Evolutionary conservation across 2,113 vertebrate species (phyloP).

Genomic region (Oreochromis tanganicae): DNA sequence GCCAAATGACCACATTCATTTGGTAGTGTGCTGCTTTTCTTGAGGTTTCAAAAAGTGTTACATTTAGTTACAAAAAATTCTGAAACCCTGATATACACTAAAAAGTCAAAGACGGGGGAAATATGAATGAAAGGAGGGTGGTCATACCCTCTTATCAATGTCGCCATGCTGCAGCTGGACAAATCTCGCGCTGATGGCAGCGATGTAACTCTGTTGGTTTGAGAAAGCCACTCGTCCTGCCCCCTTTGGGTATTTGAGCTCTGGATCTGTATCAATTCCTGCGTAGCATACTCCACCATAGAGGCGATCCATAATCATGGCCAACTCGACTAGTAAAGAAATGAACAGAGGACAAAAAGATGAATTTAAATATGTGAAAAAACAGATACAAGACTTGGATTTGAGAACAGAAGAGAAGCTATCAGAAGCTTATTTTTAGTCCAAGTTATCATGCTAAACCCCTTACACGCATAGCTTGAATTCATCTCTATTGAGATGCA

Average conservation of each 20-base stretch:
- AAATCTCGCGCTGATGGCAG: conserved; percentile 97
- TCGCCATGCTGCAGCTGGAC: conserved; percentile 98
- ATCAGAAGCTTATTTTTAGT: neutral
- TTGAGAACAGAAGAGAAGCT: neutral
- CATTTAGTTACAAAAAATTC: neutral
- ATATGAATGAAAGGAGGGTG: neutral
- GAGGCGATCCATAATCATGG: conserved; percentile 98
- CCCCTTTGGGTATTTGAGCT: conserved; percentile 97
- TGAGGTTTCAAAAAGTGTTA: neutral
- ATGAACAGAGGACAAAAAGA: neutral
- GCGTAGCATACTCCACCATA: conserved; percentile 97
- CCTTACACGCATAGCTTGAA: neutral
- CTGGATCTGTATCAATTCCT: conserved; percentile 95
- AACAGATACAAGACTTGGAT: neutral
- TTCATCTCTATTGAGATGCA: neutral
- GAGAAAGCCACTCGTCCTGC: conserved; percentile 96
- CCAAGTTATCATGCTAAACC: neutral
- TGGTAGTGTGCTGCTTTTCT: neutral
- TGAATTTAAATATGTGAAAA: neutral
- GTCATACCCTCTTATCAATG: conserved; percentile 92
- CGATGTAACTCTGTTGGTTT: conserved; percentile 98
- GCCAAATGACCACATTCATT: neutral
- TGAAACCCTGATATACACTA: neutral
- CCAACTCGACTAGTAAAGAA: conserved; percentile 83
- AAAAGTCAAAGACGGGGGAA: neutral